Percentiles rank a stretch among this genome's conserved stretches.
Evolutionary conservation across 2,797 vertebrate species (phyloP).

Genomic region (Prionace glauca): DNA sequence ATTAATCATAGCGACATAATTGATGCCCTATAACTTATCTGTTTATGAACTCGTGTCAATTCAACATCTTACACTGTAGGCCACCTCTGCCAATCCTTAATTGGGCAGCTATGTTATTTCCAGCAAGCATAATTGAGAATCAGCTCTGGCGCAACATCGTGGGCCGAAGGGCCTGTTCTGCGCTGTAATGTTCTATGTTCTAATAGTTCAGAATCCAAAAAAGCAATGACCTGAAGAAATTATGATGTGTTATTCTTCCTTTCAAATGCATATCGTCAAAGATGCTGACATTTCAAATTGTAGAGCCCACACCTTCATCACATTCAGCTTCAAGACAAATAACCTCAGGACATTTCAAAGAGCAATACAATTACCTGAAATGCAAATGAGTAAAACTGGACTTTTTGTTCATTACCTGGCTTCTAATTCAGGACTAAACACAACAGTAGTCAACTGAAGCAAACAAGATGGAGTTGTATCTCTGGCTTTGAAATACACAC

Average conservation of each 20-base stretch:
- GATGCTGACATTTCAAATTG: not conserved
- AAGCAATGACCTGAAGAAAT: not conserved
- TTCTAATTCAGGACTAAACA: not conserved
- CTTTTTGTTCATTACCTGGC: not conserved
- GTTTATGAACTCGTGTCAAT: not conserved
- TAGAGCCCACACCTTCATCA: not conserved
- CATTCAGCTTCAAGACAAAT: not conserved
- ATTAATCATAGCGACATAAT: not conserved
- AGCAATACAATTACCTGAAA: not conserved
- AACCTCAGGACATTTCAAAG: not conserved
- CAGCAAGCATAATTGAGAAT: not conserved
- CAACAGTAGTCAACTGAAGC: not conserved
- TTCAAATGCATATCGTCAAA: not conserved
- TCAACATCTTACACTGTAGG: not conserved
- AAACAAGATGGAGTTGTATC: not conserved
- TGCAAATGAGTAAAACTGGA: not conserved
- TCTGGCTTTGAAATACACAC: not conserved
- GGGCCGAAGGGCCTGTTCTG: no score
- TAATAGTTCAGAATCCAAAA: not conserved
- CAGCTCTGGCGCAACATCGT: no score
- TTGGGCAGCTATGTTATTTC: not conserved
- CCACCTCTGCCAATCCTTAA: not conserved
- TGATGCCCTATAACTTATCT: not conserved
- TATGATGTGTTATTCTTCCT: not conserved
- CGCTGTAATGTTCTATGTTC: no score